Evolutionary conservation across 1,140 invertebrate genomes (phyloP), one percentile per base, ranked within the genome.

Genomic region (Drosophila pseudoobscura): DNA sequence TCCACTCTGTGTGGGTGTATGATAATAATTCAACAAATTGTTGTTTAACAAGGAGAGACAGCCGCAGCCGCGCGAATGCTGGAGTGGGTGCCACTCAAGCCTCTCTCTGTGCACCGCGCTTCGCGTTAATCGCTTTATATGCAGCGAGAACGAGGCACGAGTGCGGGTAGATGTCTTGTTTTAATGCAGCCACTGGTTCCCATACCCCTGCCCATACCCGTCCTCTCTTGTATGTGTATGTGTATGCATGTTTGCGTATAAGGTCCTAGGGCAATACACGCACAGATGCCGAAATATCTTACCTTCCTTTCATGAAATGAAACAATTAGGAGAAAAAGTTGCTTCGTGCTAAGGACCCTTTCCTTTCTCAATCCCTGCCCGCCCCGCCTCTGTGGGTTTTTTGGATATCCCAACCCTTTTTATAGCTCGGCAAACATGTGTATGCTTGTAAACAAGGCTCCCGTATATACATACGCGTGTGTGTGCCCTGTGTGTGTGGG

Each of bases 271-370:
- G 83, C 84, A 88, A 83, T 83, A 88, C 85, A 82, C 83, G 83
- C 83, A 88, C 83, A 89, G 79, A 84, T 88, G 83, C 84, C 83
- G 70, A 88, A 88, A 88, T 83, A 79, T 88, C 83, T 88, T 88
- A 88, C 83, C 83, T 88, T 80, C 78, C 83, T 89, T 88, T 82
- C 83, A 66, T 83, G 84, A 74, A 88, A 88, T 88, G 83, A 88
- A 88, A 88, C 83, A 88, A 88, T 88, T 88, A 89, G 83, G 84
- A 83, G 83, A 82, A 87, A 88, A 87, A 87, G 82, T 88, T 87
- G 72, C 80, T 75, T 85, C 74, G 69, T 80, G 74, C 77, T 65
- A 70, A 84, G 77, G 80, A 85, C 73, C 46, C 44, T 29, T 75
- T 55, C 55, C 62, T 55, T 59, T 52, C 29, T 41, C 22, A 43